Evolutionary conservation across 2,797 vertebrate species (phyloP), one percentile per base, ranked within the genome.

Genomic region (Tarsius wallacei): DNA sequence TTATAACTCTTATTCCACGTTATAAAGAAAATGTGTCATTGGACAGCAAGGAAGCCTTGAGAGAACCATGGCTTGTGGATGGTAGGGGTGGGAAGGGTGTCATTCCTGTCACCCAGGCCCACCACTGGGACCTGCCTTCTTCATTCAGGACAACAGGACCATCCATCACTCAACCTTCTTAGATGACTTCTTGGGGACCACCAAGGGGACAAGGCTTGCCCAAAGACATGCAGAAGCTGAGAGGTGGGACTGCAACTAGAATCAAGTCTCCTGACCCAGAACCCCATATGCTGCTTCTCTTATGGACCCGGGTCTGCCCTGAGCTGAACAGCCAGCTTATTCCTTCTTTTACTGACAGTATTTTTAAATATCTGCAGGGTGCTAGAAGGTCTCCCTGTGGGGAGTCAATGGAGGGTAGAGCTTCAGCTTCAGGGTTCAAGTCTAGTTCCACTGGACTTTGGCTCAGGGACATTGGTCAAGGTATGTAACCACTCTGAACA

Each of bases 351-450:
- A 3, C 73, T 19, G 33, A 22, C 7, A 9, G 53, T 57, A 87
- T 33, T 90, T 94, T 11, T 19, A 64, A 82, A 42, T 55, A 47
- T 49, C 31, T 88, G 3, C 55, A 87, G 71, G 42, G 28, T 42
- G 4, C 24, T 42, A 5, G 66, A 55, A 68, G 19, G 7, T n/a
- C 64, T 63, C 68, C 26, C 31, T 73, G 36, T 10, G 47, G 24
- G n/a, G 26, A 57, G n/a, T 87, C 82, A 2, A 2, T 26, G 83
- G n/a, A 87, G 6, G 17, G 6, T 16, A 31, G 19, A 83, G 66
- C 78, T 86, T 85, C 51, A 85, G 61, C n/a, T n/a, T n/a, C n/a
- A 31, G n/a, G 26, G 55, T 71, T 96, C 77, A 71, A 88, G 47
- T 57, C 28, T 22, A 70, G 51, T 15, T 26, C 10, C 42, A 36